These are phyloP conservation scores for Mycalesis mineus DNA, from an alignment of 2,888 invertebrate genomes.

Conservation along the genomic window DNA sequence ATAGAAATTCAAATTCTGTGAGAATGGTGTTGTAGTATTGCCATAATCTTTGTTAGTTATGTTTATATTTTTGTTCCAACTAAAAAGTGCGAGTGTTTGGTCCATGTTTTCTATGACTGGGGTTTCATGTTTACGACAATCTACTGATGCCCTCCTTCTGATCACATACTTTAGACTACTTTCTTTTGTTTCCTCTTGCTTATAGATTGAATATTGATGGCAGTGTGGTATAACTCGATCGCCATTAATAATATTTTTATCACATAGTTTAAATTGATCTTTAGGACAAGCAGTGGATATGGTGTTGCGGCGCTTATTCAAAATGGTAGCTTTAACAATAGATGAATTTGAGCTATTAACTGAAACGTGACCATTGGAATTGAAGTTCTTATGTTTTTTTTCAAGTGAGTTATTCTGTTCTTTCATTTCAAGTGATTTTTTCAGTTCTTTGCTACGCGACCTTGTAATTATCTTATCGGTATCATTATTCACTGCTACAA, in stretches of 20 bases:
- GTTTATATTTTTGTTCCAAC: too few species aligned
- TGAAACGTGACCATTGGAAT: not conserved
- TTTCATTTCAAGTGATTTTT: not conserved
- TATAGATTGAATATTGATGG: conserved; percentile 1
- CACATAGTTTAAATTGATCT: not conserved
- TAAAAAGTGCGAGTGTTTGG: not conserved
- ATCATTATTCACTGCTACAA: not conserved
- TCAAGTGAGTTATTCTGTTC: not conserved
- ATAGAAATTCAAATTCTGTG: too few species aligned
- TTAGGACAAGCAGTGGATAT: not conserved
- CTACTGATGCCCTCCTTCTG: not conserved
- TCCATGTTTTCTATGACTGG: too few species aligned
- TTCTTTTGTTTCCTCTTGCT: not conserved
- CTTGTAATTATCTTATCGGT: not conserved
- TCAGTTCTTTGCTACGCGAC: not conserved
- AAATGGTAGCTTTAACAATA: too few species aligned
- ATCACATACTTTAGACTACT: not conserved
- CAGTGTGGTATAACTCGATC: conserved; percentile 23
- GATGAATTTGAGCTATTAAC: not conserved
- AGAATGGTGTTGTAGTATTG: too few species aligned
- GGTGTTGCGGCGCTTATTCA: not conserved
- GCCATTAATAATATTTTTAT: conserved; percentile 3
- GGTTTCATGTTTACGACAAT: too few species aligned
- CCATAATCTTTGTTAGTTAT: too few species aligned
- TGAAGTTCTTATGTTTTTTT: not conserved